Evolutionary conservation across 2,113 vertebrate genomes (phyloP).

Genomic region (Dasypus novemcinctus): DNA sequence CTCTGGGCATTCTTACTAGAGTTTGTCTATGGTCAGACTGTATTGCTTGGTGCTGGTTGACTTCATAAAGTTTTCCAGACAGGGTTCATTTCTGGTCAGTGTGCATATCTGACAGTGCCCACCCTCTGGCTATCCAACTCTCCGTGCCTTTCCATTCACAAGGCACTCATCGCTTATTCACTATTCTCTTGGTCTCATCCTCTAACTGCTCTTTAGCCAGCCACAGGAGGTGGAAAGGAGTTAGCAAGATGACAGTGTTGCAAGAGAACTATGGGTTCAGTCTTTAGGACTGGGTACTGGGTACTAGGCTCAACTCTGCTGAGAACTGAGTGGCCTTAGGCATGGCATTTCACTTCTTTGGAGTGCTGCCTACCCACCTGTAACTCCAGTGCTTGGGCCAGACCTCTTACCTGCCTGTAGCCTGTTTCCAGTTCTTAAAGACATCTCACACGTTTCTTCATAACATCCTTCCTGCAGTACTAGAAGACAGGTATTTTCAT

Average conservation of each 20-base stretch:
- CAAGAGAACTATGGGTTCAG: neutral
- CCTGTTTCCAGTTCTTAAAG: neutral
- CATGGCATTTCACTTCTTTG: neutral
- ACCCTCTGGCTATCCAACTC: neutral
- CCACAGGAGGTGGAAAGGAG: neutral
- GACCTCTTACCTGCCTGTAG: neutral
- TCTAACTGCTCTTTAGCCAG: slow-evolving; percentile 30
- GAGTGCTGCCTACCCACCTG: neutral
- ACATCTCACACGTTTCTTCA: neutral
- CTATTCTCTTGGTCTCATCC: slow-evolving; percentile 33
- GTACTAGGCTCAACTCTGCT: neutral
- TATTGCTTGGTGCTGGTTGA: slow-evolving; percentile 58
- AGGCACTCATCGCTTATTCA: slow-evolving; percentile 38
- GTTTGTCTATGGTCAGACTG: slow-evolving; percentile 43
- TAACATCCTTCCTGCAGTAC: neutral
- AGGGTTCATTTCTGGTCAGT: neutral
- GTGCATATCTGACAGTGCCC: neutral
- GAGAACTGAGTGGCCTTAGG: neutral
- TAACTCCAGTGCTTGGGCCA: neutral
- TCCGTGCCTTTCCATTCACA: neutral
- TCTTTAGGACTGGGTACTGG: neutral
- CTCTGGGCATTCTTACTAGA: slow-evolving; percentile 56
- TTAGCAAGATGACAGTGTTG: neutral
- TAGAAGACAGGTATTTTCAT: neutral
- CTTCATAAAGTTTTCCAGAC: slow-evolving; percentile 63